Conservation (phyloP, 2,888 invertebrate genomes). For the Ceraclea dissimilis region DNA sequence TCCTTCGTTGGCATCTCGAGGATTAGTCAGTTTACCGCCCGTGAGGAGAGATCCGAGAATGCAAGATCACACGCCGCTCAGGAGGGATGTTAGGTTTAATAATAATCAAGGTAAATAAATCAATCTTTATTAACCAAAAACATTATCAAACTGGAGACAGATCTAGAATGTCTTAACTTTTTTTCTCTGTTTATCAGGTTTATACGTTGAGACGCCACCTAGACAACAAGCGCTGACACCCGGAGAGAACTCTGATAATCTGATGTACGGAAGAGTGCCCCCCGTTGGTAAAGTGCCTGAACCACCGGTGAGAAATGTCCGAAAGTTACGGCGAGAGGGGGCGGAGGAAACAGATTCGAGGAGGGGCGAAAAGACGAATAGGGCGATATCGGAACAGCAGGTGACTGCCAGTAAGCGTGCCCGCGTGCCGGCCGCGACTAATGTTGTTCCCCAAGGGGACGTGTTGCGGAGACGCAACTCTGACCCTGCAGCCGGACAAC, state of each 20-base stretch:
- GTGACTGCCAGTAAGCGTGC: slow-evolving; percentile 27
- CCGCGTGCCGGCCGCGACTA: slow-evolving; percentile 11
- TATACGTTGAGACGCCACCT: not conserved
- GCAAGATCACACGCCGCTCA: slow-evolving; percentile 15
- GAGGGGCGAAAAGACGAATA: slow-evolving; percentile 17
- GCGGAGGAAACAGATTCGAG: slow-evolving; percentile 41
- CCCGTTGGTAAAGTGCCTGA: slow-evolving; percentile 33
- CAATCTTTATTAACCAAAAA: not conserved
- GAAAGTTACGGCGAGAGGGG: slow-evolving; percentile 38
- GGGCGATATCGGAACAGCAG: slow-evolving; percentile 33
- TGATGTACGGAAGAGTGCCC: slow-evolving; percentile 2
- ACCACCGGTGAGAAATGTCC: slow-evolving; percentile 41
- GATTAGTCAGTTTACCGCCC: slow-evolving; percentile 46
- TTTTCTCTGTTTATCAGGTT: not conserved
- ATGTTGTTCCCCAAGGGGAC: slow-evolving; percentile 10
- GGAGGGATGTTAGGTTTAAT: slow-evolving; percentile 15
- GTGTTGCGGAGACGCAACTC: slow-evolving; percentile 63
- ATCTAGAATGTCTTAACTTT: not conserved
- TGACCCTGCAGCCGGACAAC: slow-evolving; percentile 58
- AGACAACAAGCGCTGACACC: not conserved
- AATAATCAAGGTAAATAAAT: slow-evolving; percentile 17
- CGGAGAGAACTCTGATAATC: not conserved
- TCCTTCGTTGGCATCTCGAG: slow-evolving; percentile 30
- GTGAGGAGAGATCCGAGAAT: slow-evolving; percentile 41
- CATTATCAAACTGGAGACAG: not conserved